These are phyloP conservation scores for Andrena cerasifolii DNA, from an alignment of 1,140 invertebrate species.

Conservation along the genomic window DNA sequence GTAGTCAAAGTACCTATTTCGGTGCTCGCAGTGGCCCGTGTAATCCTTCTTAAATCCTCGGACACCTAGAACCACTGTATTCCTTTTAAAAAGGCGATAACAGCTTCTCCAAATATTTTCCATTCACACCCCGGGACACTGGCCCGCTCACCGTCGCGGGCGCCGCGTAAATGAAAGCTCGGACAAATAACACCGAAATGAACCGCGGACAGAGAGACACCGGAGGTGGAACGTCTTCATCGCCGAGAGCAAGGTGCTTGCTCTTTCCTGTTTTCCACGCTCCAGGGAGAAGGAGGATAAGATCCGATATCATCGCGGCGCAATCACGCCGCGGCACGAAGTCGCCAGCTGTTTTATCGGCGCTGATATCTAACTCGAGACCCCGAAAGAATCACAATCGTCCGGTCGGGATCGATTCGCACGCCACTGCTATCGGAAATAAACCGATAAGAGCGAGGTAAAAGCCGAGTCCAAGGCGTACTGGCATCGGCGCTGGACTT, in stretches of 20 bases:
- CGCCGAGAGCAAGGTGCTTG: neutral
- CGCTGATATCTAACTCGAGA: constrained; percentile 47
- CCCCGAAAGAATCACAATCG: constrained; percentile 62
- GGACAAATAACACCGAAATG: constrained; percentile 4
- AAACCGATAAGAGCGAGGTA: constrained; percentile 47
- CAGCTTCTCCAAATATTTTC: neutral
- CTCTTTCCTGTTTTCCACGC: constrained; percentile 37
- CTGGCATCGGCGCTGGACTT: constrained; percentile 26
- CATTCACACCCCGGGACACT: neutral
- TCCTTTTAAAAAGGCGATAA: neutral
- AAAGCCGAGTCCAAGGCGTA: constrained; percentile 31
- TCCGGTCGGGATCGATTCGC: constrained; percentile 46
- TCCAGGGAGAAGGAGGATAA: constrained; percentile 32
- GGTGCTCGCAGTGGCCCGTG: too few species aligned
- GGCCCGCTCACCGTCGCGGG: too few species aligned
- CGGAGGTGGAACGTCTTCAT: neutral
- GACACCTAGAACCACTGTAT: neutral
- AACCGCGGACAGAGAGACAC: constrained; percentile 2
- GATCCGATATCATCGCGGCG: constrained; percentile 58
- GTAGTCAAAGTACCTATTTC: too few species aligned
- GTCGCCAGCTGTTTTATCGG: constrained; percentile 59
- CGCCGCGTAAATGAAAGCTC: constrained; percentile 4
- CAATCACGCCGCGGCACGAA: constrained; percentile 60
- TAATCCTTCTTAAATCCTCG: neutral
- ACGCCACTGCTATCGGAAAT: constrained; percentile 39